Conservation (phyloP, 2,888 invertebrate species). For the Zootermopsis nevadensis region DNA sequence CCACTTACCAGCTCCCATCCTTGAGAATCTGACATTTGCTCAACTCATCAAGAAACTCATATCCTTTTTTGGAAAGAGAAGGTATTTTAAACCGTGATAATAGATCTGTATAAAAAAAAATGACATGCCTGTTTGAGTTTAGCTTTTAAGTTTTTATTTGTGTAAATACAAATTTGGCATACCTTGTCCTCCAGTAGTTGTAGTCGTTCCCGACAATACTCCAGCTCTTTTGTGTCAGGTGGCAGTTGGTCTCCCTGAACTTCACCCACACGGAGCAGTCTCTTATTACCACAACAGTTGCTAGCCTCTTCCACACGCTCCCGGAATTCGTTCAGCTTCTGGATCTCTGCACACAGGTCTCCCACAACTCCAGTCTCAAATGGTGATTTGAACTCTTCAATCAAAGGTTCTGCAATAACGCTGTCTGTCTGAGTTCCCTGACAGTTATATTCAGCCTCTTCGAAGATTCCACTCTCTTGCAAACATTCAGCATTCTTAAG, state of each 20-base stretch:
- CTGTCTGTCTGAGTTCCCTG: slow-evolving; percentile 69
- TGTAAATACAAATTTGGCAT: background rate
- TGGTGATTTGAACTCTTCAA: background rate
- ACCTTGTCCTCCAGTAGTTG: slow-evolving; percentile 74
- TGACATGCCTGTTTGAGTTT: no score
- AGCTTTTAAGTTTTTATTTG: no score
- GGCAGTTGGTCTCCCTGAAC: slow-evolving; percentile 55
- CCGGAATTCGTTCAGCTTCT: slow-evolving; percentile 73
- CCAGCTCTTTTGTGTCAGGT: slow-evolving; percentile 59
- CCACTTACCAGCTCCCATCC: no score
- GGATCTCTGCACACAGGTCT: slow-evolving; percentile 71
- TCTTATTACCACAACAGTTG: slow-evolving; percentile 60
- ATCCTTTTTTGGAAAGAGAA: no score
- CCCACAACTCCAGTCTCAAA: slow-evolving; percentile 53
- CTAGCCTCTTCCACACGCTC: slow-evolving; percentile 72
- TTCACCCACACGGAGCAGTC: background rate
- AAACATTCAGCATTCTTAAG: slow-evolving; percentile 65
- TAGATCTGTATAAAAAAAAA: no score
- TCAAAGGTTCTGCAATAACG: background rate
- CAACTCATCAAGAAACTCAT: no score
- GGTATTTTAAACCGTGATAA: no score
- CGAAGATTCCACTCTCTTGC: slow-evolving; percentile 81
- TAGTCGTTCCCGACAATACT: slow-evolving; percentile 65
- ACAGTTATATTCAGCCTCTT: slow-evolving; percentile 64
- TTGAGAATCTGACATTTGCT: no score